Evolutionary conservation across 2,797 vertebrate species (phyloP).

Genomic region (Dipus sagitta): DNA sequence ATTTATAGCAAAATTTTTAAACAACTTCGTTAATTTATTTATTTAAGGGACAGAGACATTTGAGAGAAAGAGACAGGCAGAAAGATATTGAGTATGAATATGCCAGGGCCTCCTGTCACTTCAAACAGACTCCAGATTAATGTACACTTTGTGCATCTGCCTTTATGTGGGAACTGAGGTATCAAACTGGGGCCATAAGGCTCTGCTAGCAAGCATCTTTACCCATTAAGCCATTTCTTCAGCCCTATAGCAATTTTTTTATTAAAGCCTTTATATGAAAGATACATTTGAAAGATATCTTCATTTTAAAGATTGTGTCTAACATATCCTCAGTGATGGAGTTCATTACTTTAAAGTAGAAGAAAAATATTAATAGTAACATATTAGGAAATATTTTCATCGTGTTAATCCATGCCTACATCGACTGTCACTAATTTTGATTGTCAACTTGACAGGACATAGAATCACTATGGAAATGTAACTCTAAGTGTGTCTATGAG

Average conservation of each 20-base stretch:
- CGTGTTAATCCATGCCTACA: background rate
- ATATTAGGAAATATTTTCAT: background rate
- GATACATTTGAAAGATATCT: background rate
- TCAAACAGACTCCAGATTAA: no score
- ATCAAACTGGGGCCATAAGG: no score
- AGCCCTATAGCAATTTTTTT: no score
- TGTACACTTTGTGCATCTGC: no score
- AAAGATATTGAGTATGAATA: no score
- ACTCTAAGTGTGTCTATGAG: background rate
- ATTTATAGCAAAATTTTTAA: slow-evolving; percentile 22
- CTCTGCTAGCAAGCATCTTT: no score
- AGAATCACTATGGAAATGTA: background rate
- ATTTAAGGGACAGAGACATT: no score
- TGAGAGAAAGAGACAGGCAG: no score
- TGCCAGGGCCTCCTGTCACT: no score
- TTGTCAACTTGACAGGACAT: background rate
- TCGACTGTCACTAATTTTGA: background rate
- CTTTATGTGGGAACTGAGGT: no score
- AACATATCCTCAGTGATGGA: background rate
- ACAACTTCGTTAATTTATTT: background rate
- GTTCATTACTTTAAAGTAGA: background rate
- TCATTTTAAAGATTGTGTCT: background rate
- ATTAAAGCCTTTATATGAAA: no score
- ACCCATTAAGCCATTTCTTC: no score
- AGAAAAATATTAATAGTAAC: background rate